A percentile compares a stretch with the other conserved stretches of the same genome.
Evolutionary conservation across 1,140 invertebrate species (phyloP).

Genomic region (Hycleus phaleratus): DNA sequence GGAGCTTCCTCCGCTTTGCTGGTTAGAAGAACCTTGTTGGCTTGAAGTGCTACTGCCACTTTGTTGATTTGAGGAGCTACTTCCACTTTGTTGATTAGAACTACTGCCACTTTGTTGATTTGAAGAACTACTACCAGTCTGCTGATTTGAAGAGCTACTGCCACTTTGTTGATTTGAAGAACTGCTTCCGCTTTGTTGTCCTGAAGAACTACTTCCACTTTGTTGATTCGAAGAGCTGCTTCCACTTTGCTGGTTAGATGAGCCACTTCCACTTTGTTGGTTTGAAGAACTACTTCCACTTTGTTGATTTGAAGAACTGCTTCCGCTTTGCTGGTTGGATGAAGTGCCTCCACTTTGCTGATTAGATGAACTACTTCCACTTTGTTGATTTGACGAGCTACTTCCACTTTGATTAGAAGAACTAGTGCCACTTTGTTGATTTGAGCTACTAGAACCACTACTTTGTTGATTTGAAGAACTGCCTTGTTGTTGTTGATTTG

Average conservation of each 20-base stretch:
- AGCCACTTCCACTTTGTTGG: conserved; percentile 11
- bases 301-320: conserved; percentile 9
- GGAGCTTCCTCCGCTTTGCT: conserved; percentile 6
- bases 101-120: not conserved
- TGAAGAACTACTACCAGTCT: not conserved
- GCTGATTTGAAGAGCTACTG: not conserved
- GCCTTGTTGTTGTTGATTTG: conserved; percentile 8
- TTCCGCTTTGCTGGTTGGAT: not conserved
- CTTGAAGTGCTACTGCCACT: conserved; percentile 1
- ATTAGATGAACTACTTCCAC: not conserved
- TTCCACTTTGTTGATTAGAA: not conserved
- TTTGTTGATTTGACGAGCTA: conserved; percentile 4
- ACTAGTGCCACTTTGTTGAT: conserved; percentile 11
- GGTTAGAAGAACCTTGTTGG: conserved; percentile 8
- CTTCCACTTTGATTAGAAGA: conserved; percentile 11
- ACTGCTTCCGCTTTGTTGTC: conserved; percentile 3
- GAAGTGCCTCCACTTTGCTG: conserved; percentile 4
- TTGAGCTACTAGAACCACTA: not conserved
- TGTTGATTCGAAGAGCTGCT: conserved; percentile 14
- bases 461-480: conserved; percentile 8
- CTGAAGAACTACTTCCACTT: conserved; percentile 1
- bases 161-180: not conserved
- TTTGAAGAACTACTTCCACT: conserved; percentile 5
- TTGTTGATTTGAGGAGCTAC: conserved; percentile 1
- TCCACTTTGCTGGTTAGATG: conserved; percentile 1